These are phyloP conservation scores for Montifringilla adamsi DNA, from an alignment of 2,113 vertebrate species.

Conservation along the genomic window DNA sequence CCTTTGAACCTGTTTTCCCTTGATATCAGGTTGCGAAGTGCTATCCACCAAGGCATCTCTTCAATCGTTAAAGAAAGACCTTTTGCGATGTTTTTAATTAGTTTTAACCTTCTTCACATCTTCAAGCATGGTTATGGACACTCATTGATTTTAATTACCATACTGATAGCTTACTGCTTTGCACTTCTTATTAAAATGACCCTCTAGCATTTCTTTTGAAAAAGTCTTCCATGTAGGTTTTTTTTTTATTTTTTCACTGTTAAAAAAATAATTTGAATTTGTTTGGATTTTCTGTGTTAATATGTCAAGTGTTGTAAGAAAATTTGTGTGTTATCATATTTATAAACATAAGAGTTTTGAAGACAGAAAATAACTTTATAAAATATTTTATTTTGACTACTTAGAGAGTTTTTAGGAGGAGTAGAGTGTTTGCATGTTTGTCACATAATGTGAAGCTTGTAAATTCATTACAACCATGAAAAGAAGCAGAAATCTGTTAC, in stretches of 20 bases:
- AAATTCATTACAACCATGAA: not conserved
- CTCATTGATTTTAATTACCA: slow-evolving; percentile 61
- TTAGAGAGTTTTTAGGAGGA: fast-evolving
- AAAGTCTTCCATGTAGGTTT: not conserved
- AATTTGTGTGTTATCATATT: not conserved
- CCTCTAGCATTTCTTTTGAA: slow-evolving; percentile 6
- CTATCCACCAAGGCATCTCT: not conserved
- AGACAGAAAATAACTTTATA: not conserved
- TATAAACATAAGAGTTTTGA: not conserved
- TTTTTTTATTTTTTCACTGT: not conserved
- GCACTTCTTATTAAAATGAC: slow-evolving; percentile 39
- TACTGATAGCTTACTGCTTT: slow-evolving; percentile 23
- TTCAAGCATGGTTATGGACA: slow-evolving; percentile 38
- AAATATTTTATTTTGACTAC: not conserved
- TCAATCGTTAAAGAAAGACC: slow-evolving; percentile 11
- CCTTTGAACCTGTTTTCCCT: slow-evolving; percentile 17
- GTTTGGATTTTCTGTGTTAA: not conserved
- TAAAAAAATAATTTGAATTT: not conserved
- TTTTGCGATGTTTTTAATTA: slow-evolving; percentile 59
- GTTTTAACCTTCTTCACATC: slow-evolving; percentile 49
- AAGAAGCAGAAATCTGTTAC: slow-evolving; percentile 12
- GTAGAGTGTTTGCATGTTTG: not conserved
- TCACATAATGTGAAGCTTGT: not conserved
- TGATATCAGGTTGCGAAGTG: not conserved
- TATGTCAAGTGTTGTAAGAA: not conserved